These are phyloP conservation scores for Chironomus striatipennis DNA, from an alignment of 1,140 invertebrate species.

Conservation along the genomic window DNA sequence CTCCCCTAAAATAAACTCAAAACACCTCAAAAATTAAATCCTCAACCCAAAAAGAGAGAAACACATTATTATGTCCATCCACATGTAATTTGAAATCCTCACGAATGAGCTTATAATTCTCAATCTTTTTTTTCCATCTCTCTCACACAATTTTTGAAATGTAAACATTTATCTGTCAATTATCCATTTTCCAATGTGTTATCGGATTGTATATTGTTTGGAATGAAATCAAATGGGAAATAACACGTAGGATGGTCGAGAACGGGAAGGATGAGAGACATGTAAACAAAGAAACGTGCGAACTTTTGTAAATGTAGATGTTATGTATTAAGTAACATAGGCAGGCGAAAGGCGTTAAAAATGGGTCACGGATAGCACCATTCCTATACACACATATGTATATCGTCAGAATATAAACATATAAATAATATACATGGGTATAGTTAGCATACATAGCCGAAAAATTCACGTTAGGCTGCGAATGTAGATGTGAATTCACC, in stretches of 20 bases:
- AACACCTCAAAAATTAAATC: no score
- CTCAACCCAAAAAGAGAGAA: no score
- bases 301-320: background rate
- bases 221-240: no score
- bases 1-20: no score
- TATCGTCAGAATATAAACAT: background rate
- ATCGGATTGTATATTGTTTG: no score
- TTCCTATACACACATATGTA: background rate
- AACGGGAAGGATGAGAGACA: background rate
- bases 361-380: background rate
- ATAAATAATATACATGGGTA: background rate
- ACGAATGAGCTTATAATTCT: background rate
- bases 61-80: no score
- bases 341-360: background rate
- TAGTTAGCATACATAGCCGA: background rate
- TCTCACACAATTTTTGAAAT: background rate
- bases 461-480: background rate
- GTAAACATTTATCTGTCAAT: conserved; percentile 14
- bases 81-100: no score
- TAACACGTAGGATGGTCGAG: no score
- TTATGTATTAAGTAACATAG: background rate
- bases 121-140: background rate
- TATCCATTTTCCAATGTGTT: background rate
- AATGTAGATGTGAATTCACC: background rate
- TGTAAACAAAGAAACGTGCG: conserved; percentile 6